A percentile compares a stretch with the other conserved stretches of the same genome.
Conservation (phyloP, 1,140 invertebrate genomes). For the Cherax destructor region DNA sequence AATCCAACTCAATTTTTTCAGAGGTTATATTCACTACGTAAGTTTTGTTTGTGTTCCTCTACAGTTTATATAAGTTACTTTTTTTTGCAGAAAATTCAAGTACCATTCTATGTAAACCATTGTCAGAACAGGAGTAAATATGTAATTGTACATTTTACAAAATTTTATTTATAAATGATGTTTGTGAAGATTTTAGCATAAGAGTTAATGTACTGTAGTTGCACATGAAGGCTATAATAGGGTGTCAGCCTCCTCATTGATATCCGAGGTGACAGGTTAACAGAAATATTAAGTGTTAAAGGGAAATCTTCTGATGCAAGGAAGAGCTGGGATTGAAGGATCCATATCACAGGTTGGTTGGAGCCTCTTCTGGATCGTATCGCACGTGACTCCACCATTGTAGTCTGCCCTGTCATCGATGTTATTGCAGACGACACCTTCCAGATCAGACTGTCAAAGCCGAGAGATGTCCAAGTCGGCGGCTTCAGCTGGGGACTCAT, state of each 20-base stretch:
- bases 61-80: too few species aligned
- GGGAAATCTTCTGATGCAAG: neutral
- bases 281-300: neutral
- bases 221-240: too few species aligned
- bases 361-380: slow-evolving; percentile 89
- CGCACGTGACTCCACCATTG: slow-evolving; percentile 89
- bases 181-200: neutral
- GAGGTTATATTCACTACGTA: too few species aligned
- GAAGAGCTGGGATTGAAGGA: neutral
- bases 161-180: neutral
- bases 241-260: too few species aligned
- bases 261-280: too few species aligned
- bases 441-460: slow-evolving; percentile 90
- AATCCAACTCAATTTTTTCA: too few species aligned
- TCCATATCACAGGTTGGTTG: slow-evolving; percentile 77
- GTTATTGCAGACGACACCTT: slow-evolving; percentile 94
- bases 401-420: slow-evolving; percentile 93
- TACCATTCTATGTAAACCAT: too few species aligned
- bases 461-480: slow-evolving; percentile 91
- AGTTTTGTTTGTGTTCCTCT: too few species aligned
- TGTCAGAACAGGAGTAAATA: too few species aligned
- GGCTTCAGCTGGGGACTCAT: slow-evolving; percentile 93
- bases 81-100: too few species aligned
- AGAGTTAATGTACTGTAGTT: too few species aligned
- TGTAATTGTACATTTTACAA: too few species aligned